Percentiles rank a stretch among this genome's conserved stretches.
These are phyloP conservation scores for Alentia gelatinosa DNA, from an alignment of 2,888 invertebrate genomes.

Conservation along the genomic window DNA sequence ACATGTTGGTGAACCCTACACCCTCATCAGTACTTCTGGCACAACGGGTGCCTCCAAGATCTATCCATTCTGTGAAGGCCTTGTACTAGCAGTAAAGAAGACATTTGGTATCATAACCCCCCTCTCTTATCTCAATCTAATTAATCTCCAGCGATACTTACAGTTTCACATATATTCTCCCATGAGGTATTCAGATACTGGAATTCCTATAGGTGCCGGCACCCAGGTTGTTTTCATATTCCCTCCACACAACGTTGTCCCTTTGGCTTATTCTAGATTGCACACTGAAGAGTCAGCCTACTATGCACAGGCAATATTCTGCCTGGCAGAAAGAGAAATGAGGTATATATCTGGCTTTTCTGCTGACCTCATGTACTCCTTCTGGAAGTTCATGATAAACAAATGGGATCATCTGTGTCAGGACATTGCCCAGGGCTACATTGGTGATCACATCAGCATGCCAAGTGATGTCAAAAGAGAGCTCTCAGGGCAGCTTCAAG, in stretches of 20 bases:
- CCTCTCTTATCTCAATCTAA: neutral
- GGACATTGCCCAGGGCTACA: neutral
- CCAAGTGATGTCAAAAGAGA: neutral
- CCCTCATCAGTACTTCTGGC: constrained; percentile 5
- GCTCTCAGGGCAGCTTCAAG: neutral
- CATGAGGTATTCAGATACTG: too few species aligned
- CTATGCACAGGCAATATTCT: constrained; percentile 23
- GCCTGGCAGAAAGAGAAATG: constrained; percentile 9
- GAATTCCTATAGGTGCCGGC: neutral
- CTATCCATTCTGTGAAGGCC: neutral
- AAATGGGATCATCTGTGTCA: neutral
- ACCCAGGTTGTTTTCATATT: neutral
- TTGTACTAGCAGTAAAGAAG: neutral
- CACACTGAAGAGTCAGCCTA: neutral
- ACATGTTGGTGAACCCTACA: neutral
- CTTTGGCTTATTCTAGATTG: neutral
- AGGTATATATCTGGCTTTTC: neutral
- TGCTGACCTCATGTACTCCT: neutral
- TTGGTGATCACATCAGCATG: neutral
- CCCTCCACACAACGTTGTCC: neutral
- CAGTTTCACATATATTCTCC: neutral
- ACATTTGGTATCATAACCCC: neutral
- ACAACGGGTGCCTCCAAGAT: constrained; percentile 7
- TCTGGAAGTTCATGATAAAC: neutral
- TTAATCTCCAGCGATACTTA: neutral